Conservation (phyloP, 1,140 invertebrate species). For the Helicoverpa zea region DNA sequence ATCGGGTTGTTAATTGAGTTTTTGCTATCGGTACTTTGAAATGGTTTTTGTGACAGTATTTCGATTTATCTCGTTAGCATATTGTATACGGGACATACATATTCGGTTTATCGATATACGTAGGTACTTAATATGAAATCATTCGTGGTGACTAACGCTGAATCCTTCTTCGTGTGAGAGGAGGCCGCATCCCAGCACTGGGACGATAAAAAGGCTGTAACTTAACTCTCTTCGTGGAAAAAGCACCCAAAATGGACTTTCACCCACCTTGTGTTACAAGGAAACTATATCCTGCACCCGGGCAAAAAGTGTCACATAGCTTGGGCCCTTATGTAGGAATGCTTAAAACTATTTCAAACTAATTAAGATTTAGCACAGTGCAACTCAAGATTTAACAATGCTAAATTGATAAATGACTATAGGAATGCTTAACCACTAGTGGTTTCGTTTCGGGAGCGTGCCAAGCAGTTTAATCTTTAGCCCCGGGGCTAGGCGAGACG, state of each 20-base stretch:
- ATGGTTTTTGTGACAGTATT: neutral
- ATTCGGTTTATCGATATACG: neutral
- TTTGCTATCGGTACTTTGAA: neutral
- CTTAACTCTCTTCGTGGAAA: no score
- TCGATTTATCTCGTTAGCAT: neutral
- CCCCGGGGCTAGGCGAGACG: neutral
- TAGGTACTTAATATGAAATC: no score
- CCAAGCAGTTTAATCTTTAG: conserved; percentile 41
- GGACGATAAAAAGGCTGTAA: no score
- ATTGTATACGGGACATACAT: neutral
- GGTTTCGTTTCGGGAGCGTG: conserved; percentile 2
- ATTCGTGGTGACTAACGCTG: no score
- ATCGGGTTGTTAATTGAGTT: neutral
- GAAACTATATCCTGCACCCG: no score
- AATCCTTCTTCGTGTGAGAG: no score
- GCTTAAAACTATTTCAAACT: neutral
- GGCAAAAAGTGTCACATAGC: no score
- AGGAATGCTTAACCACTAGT: conserved; percentile 1
- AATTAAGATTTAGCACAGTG: neutral
- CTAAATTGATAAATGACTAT: conserved; percentile 1
- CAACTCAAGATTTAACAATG: neutral
- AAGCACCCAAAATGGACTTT: no score
- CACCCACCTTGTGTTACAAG: no score
- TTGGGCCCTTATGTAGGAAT: no score
- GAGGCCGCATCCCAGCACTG: no score